A percentile compares a stretch with the other conserved stretches of the same genome.
These are phyloP conservation scores for Sus cebifrons DNA, from an alignment of 2,797 vertebrate genomes.

Conservation along the genomic window DNA sequence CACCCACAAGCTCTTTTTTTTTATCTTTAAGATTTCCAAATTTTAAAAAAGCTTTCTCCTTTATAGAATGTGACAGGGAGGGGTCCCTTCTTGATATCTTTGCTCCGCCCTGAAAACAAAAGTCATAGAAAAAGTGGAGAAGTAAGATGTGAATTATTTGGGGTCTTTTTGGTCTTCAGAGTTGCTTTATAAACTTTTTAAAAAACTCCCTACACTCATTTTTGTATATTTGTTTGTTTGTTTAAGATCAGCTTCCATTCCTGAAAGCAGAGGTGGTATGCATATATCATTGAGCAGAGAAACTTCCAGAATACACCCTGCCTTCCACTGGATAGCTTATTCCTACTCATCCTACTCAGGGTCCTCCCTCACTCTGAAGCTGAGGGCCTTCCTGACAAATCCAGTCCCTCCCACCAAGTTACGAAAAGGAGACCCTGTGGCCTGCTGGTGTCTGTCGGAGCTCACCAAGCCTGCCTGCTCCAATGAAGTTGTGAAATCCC, in stretches of 20 bases:
- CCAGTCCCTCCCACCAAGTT: neutral
- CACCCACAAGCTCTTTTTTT: slow-evolving; percentile 35
- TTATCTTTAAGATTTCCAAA: slow-evolving; percentile 51
- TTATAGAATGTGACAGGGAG: neutral
- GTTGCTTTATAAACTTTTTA: neutral
- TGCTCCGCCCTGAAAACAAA: neutral
- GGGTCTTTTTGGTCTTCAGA: neutral
- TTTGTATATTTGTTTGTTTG: neutral
- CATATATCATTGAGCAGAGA: neutral
- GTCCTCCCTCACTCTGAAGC: neutral
- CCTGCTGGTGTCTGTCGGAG: slow-evolving; percentile 73
- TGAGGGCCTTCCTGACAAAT: neutral
- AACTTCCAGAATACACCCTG: neutral
- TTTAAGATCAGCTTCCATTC: neutral
- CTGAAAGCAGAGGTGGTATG: neutral
- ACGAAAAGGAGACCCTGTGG: slow-evolving; percentile 16
- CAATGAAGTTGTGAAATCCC: slow-evolving; percentile 42
- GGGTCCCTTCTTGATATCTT: neutral
- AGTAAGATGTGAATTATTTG: neutral
- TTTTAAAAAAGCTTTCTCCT: neutral
- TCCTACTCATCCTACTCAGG: neutral
- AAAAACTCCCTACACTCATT: neutral
- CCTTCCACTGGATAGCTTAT: neutral
- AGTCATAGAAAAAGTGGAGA: neutral
- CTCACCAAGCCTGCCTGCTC: neutral